These are phyloP conservation scores for Bagarius yarrelli DNA, from an alignment of 2,113 vertebrate genomes.

Conservation along the genomic window DNA sequence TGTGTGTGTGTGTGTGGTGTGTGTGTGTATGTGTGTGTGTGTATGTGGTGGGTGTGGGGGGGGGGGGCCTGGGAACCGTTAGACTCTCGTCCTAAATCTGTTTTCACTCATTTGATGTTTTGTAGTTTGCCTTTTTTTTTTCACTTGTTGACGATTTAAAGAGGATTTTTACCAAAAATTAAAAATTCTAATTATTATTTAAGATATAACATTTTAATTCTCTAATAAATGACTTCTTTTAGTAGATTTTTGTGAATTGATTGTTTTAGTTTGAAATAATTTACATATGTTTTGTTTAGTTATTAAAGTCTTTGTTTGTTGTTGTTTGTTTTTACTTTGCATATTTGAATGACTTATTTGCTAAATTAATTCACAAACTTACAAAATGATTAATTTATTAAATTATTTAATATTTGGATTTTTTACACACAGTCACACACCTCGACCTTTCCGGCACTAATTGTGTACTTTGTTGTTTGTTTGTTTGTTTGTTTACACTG, in stretches of 20 bases:
- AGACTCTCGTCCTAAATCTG: constrained; percentile 1
- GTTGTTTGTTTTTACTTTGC: background rate
- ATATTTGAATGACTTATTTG: background rate
- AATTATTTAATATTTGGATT: background rate
- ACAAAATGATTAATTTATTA: background rate
- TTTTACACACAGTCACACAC: too few relatives aligned
- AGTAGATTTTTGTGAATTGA: too few relatives aligned
- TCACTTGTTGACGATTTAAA: background rate
- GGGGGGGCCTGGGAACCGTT: background rate
- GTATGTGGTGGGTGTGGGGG: background rate
- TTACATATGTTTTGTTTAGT: too few relatives aligned
- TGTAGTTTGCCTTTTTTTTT: background rate
- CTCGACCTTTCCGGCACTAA: too few relatives aligned
- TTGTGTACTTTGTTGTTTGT: background rate
- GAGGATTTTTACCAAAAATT: background rate
- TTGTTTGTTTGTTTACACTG: background rate
- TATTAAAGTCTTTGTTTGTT: background rate
- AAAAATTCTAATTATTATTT: too few relatives aligned
- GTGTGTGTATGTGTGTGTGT: background rate
- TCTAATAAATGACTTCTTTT: too few relatives aligned
- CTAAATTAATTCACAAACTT: background rate
- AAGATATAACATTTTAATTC: too few relatives aligned
- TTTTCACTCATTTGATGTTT: background rate
- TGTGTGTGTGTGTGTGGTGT: background rate
- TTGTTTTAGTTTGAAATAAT: too few relatives aligned